phyloP scores from a whole-genome alignment of 2,113 vertebrate genomes.

The Podocnemis expansa region DNA sequence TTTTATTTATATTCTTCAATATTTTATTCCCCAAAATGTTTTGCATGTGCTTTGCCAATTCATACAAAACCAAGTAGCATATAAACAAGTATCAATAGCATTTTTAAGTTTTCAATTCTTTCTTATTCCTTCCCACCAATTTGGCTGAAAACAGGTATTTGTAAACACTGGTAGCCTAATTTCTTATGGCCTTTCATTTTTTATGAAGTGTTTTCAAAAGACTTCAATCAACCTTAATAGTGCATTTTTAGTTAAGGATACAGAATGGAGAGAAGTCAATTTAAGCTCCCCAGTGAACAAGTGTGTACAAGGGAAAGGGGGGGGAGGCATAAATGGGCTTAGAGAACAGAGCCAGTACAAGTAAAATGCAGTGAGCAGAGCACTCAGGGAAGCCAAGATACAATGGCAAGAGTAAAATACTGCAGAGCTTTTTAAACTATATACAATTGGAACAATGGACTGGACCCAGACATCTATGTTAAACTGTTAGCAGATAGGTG shows the following conservation, averaged over 20 bases:
- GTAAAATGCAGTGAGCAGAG: conserved; percentile 73
- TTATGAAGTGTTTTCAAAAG: conserved; percentile 82
- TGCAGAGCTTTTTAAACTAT: conserved; percentile 82
- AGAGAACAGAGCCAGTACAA: conserved; percentile 76
- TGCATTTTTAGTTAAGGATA: conserved; percentile 83
- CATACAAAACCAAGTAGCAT: conserved; percentile 49
- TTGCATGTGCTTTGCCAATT: conserved; percentile 28
- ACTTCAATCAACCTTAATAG: conserved; percentile 86
- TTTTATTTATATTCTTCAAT: background rate
- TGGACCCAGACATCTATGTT: conserved; percentile 77
- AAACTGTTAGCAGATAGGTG: conserved; percentile 78
- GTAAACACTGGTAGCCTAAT: conserved; percentile 82
- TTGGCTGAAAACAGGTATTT: conserved; percentile 81
- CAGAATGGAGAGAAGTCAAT: conserved; percentile 84
- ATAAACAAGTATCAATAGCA: conserved; percentile 69
- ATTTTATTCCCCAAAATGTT: conserved; percentile 44
- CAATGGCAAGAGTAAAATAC: conserved; percentile 81
- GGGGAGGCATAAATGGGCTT: conserved; percentile 79
- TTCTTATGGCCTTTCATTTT: conserved; percentile 78
- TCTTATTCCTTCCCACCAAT: conserved; percentile 82
- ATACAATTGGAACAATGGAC: conserved; percentile 82
- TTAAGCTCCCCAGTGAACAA: conserved; percentile 81
- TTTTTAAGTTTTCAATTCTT: conserved; percentile 76
- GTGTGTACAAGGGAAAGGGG: conserved; percentile 66
- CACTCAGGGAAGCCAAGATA: conserved; percentile 79